Base-by-base conservation (phyloP, 2,888 invertebrate species). In the Clistopyga incitator region DNA sequence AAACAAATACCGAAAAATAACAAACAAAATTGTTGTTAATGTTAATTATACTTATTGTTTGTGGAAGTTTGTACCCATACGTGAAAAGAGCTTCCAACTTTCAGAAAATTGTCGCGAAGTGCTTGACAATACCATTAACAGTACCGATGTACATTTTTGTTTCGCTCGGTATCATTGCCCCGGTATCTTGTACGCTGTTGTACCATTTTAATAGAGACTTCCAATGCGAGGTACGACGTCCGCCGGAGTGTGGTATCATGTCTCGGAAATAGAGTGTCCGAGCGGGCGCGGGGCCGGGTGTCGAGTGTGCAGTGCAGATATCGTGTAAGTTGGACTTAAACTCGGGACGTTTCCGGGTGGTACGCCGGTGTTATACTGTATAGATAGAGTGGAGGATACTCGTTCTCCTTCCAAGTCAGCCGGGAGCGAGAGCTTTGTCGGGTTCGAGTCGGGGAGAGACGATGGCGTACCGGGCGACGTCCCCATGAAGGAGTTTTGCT, bases 261-360 rank as follows among this genome's bases (percentile, higher is more conserved):
- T 85, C 82, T 87, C 85, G 86, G 70, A 90, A 91, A 91, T 90
- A 88, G 89, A 90, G 88, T 89, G 87, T 86, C 87, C 86, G 87
- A 88, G 45, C 38, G 47, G 42, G 87, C 88, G 45, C 38, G 47
- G 42, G 65, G 78, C 76, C 79, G 79, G 71, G 78, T 76, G 78
- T 56, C 81, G 88, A 92, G 91, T 91, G 92, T 90, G 90, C 90
- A 85, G 89, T 76, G 88, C 87, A 92, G 93, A 93, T 92, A 93
- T 92, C 92, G 91, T 92, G 92, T 92, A 92, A 93, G 92, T 90
- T 91, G 90, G 90, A 91, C 91, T 92, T 92, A 92, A 92, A 90
- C 89, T 89, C 85, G 67, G 71, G 72, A 68, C 78, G 70, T 78
- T 77, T 72, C 65, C 72, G 65, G 67, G 61, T 64, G 61, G 64